A percentile compares a stretch with the other conserved stretches of the same genome.
Evolutionary conservation across 2,888 invertebrate genomes (phyloP).

Genomic region (Morpho helenor): DNA sequence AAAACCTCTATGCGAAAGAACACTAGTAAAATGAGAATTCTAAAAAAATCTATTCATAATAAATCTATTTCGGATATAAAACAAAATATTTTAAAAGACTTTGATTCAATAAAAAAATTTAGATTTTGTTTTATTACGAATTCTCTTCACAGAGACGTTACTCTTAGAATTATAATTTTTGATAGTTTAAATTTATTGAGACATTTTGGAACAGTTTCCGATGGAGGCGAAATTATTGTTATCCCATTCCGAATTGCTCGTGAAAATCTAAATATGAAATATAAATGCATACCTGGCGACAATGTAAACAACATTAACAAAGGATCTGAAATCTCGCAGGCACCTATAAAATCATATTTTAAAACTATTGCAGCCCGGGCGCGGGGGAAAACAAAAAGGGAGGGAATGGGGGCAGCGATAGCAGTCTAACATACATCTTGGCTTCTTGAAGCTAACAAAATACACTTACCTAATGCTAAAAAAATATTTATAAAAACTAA

Average conservation of each 20-base stretch:
- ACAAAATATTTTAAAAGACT: constrained; percentile 4
- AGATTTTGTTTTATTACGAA: background rate
- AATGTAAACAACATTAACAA: constrained; percentile 79
- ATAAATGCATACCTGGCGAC: constrained; percentile 77
- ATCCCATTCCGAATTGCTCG: constrained; percentile 3
- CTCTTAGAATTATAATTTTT: background rate
- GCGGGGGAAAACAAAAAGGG: constrained; percentile 65
- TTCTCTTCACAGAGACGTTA: background rate
- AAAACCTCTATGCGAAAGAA: constrained; percentile 22
- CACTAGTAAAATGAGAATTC: constrained; percentile 24
- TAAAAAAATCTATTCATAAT: constrained; percentile 24
- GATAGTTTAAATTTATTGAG: constrained; percentile 4
- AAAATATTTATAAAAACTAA: constrained; percentile 61
- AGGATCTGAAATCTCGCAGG: constrained; percentile 74
- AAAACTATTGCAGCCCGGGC: constrained; percentile 76
- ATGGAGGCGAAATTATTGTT: background rate
- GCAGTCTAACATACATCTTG: constrained; percentile 79
- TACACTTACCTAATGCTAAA: constrained; percentile 76
- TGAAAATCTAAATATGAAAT: constrained; percentile 19
- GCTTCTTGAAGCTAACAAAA: constrained; percentile 78
- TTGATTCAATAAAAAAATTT: too few species aligned
- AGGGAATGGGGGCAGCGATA: constrained; percentile 63
- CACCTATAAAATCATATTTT: constrained; percentile 75
- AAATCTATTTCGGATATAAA: constrained; percentile 22
- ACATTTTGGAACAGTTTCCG: constrained; percentile 14